Conservation (phyloP, 2,113 vertebrate genomes). For the Nansenia antarctica region DNA sequence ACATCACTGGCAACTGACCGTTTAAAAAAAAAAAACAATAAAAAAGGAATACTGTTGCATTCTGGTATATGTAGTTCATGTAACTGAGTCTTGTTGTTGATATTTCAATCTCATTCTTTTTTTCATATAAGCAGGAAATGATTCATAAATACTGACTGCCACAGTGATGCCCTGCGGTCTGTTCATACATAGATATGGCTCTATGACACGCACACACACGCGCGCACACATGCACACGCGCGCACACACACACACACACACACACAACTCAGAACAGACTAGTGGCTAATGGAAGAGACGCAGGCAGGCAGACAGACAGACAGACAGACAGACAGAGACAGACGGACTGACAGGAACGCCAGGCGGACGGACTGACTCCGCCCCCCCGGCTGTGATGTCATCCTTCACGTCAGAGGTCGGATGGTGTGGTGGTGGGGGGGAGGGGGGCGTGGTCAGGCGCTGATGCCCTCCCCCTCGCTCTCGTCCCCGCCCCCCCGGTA, state of each 20-base stretch:
- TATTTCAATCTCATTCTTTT: not conserved
- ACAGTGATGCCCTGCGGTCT: slow-evolving; percentile 46
- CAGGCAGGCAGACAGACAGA: slow-evolving; percentile 6
- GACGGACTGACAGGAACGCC: slow-evolving; percentile 14
- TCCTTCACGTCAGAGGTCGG: slow-evolving; percentile 56
- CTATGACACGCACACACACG: slow-evolving; percentile 6
- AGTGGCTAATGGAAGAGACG: not conserved
- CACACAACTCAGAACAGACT: not conserved
- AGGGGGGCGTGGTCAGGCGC: slow-evolving; percentile 41
- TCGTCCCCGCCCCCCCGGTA: slow-evolving; percentile 57
- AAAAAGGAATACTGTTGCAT: no score
- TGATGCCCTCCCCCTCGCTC: slow-evolving; percentile 61
- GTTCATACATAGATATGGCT: slow-evolving; percentile 19
- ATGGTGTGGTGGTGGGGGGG: slow-evolving; percentile 10
- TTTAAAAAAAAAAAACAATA: not conserved
- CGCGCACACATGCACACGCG: not conserved
- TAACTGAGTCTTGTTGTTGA: not conserved
- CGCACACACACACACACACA: not conserved
- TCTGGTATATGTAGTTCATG: not conserved
- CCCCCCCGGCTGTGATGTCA: slow-evolving; percentile 25
- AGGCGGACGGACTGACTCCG: slow-evolving; percentile 11
- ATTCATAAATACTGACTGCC: not conserved
- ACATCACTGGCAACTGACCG: not conserved
- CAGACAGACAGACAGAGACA: slow-evolving; percentile 11
- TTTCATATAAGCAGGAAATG: not conserved